These are phyloP conservation scores for Rhodeus uyekii DNA, from an alignment of 2,797 vertebrate species.

Conservation along the genomic window DNA sequence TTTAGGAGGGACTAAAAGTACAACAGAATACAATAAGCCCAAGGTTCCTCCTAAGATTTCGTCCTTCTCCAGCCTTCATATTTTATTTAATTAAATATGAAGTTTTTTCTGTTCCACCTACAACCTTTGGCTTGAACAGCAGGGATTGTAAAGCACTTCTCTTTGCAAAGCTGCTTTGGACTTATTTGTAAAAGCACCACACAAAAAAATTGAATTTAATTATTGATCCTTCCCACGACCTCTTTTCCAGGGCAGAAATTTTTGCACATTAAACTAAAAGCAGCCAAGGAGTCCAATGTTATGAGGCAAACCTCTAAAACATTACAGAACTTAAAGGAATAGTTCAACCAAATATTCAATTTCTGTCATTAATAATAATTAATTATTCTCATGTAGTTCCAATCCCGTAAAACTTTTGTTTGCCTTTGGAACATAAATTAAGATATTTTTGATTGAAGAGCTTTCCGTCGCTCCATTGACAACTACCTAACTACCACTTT, in stretches of 20 bases:
- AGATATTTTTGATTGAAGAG: no score
- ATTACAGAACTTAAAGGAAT: neutral
- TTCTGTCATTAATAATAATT: no score
- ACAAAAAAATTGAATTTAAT: neutral
- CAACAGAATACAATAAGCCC: neutral
- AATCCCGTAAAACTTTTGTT: no score
- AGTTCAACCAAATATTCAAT: no score
- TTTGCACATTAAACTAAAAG: neutral
- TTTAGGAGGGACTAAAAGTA: neutral
- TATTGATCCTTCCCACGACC: conserved; percentile 7
- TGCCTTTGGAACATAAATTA: no score
- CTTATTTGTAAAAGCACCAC: neutral
- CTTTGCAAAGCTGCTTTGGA: conserved; percentile 3
- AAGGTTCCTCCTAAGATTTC: neutral
- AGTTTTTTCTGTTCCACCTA: neutral
- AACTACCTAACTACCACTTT: no score
- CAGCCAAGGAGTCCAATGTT: neutral
- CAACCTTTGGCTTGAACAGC: neutral
- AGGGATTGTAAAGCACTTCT: neutral
- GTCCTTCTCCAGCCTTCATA: neutral
- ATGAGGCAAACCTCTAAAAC: neutral
- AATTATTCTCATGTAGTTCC: no score
- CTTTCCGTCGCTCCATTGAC: no score
- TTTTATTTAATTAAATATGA: no score
- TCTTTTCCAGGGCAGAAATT: neutral